Base-by-base conservation (phyloP, 2,888 invertebrate species). In the Noctua janthina region DNA sequence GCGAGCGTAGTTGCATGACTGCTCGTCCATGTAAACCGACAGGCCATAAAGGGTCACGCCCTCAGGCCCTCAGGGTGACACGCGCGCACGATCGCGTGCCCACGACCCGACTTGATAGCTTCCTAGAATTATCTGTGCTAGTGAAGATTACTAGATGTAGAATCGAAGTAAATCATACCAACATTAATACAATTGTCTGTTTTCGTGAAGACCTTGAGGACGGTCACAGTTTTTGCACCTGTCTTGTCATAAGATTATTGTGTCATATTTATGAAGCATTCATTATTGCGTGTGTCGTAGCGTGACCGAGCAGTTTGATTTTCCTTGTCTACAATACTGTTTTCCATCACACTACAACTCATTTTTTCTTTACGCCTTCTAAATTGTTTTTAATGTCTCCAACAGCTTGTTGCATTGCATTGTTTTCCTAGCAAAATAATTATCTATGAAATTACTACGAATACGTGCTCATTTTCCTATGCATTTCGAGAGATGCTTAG, bases 51-150 rank as follows among this genome's bases (percentile, higher is more conserved):
- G 93, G 94, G 93, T 94, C 92, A 91, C 90, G 92, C 91, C 91
- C 88, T 85, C 83, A n/a, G 88, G 92, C 91, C 91, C 88, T 84
- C 83, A 29, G 88, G 91, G 88, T 87, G 87, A 82, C 91, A 88
- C 81, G 90, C 87, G 91, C 91, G 91, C 95, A 94, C 95, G 94
- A 94, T 91, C 89, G 83, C 84, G 90, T 91, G 91, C 91, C 91
- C 91, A 92, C 92, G 92, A 92, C 90, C 90, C 83, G 80, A 79
- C 88, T 84, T 87, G 91, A 94, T 92, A 91, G 92, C 91, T 92
- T 91, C 91, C 91, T 92, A 90, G 90, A 90, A 92, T 93, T 93
- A 92, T 89, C 89, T 89, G 70, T 81, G 66, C 74, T 74, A 79
- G 70, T 78, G 68, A 43, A 85, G 76, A 83, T 83, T 74, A 75